A percentile compares a stretch with the other conserved stretches of the same genome.
phyloP scores from a whole-genome alignment of 1,140 invertebrate species.

The Cydia amplana region DNA sequence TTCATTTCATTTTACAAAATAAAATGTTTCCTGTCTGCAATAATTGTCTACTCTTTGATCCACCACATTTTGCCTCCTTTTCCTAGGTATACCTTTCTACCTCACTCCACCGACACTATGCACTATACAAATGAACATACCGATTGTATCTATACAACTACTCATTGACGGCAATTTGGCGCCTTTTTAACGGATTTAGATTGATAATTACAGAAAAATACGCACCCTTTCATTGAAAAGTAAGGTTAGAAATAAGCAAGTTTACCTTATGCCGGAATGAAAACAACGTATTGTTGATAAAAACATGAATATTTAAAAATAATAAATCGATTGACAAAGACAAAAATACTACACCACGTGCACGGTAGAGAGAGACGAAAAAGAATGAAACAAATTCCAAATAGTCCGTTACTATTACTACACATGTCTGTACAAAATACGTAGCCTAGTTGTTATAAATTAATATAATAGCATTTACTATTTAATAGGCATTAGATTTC shows the following conservation, averaged over 20 bases:
- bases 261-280: neutral
- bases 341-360: slow-evolving; percentile 42
- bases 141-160: slow-evolving; percentile 32
- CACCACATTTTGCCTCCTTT: neutral
- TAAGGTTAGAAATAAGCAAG: neutral
- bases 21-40: slow-evolving; percentile 39
- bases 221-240: neutral
- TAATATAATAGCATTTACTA: neutral
- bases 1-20: too few relatives aligned
- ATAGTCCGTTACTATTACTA: slow-evolving; percentile 23
- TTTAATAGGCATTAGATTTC: neutral
- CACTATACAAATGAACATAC: slow-evolving; percentile 7
- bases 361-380: slow-evolving; percentile 52
- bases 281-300: slow-evolving; percentile 28
- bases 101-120: neutral
- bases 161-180: slow-evolving; percentile 62
- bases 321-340: slow-evolving; percentile 38
- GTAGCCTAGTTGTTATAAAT: neutral
- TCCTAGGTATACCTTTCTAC: slow-evolving; percentile 2
- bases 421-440: slow-evolving; percentile 2
- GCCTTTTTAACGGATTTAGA: slow-evolving; percentile 47
- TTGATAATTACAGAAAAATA: neutral
- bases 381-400: slow-evolving; percentile 53
- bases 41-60: slow-evolving; percentile 5
- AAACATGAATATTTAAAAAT: slow-evolving; percentile 34